phyloP scores from a whole-genome alignment of 2,888 invertebrate genomes.

The Trissolcus brochymenae region DNA sequence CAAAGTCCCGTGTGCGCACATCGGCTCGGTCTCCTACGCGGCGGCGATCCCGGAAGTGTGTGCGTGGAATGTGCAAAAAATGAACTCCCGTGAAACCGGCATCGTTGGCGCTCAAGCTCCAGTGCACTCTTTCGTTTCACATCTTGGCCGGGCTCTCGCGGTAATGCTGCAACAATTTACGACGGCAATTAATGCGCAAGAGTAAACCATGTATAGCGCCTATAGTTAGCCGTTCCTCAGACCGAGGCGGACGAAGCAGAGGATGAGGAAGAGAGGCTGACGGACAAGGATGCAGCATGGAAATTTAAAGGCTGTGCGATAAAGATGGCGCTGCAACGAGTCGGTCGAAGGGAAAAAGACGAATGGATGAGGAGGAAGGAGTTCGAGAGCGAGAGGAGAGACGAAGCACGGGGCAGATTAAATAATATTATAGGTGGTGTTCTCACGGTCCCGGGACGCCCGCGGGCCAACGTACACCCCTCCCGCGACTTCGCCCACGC shows the following conservation, averaged over 20 bases:
- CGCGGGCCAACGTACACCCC: slow-evolving; percentile 74
- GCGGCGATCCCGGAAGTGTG: slow-evolving; percentile 55
- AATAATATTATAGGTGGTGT: slow-evolving; percentile 77
- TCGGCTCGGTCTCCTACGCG: slow-evolving; percentile 30
- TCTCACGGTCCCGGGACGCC: slow-evolving; percentile 77
- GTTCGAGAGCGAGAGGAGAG: slow-evolving; percentile 41
- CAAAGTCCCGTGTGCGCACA: slow-evolving; percentile 12
- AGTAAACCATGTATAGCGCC: slow-evolving; percentile 72
- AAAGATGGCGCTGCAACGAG: slow-evolving; percentile 9
- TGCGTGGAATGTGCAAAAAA: slow-evolving; percentile 47
- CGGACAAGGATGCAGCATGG: slow-evolving; percentile 16
- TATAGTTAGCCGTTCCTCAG: slow-evolving; percentile 64
- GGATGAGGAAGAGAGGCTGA: slow-evolving; percentile 35
- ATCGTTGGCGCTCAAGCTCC: slow-evolving; percentile 7
- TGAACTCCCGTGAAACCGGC: slow-evolving; percentile 31
- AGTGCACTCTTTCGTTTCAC: slow-evolving; percentile 47
- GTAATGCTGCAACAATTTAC: slow-evolving; percentile 75
- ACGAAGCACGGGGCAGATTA: slow-evolving; percentile 66
- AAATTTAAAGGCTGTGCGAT: slow-evolving; percentile 4
- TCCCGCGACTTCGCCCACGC: slow-evolving; percentile 62
- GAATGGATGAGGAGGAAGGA: slow-evolving; percentile 18
- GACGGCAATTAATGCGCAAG: slow-evolving; percentile 76
- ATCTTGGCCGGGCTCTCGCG: slow-evolving; percentile 45
- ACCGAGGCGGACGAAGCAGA: slow-evolving; percentile 41
- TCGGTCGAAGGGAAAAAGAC: slow-evolving; percentile 23